These are phyloP conservation scores for Coturnix japonica DNA, from an alignment of 2,113 vertebrate genomes.

Conservation along the genomic window DNA sequence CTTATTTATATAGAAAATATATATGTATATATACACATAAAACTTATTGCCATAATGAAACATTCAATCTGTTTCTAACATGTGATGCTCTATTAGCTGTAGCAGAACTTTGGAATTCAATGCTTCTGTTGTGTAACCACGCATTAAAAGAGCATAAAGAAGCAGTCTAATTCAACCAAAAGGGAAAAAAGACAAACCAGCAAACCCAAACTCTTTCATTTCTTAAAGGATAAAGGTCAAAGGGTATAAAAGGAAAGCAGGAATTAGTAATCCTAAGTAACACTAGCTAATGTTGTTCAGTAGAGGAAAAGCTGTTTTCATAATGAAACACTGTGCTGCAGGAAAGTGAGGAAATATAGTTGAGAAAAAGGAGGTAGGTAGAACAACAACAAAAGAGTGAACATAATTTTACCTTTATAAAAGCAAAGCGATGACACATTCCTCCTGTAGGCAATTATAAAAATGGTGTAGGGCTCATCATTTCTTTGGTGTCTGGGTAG, in stretches of 20 bases:
- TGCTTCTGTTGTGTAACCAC: background rate
- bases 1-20: background rate
- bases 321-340: background rate
- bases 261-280: background rate
- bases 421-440: background rate
- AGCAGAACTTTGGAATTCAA: background rate
- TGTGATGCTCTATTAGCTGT: background rate
- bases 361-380: background rate
- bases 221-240: background rate
- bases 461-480: background rate
- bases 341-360: background rate
- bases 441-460: background rate
- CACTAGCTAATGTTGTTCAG: background rate
- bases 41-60: background rate
- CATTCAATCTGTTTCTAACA: background rate
- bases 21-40: background rate
- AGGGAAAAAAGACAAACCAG: background rate
- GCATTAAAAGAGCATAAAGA: background rate
- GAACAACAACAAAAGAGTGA: background rate
- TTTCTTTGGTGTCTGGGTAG: background rate
- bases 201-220: background rate
- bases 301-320: background rate
- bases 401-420: background rate
- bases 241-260: background rate
- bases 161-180: background rate